These are phyloP conservation scores for Astur gentilis DNA, from an alignment of 2,113 vertebrate species.

Conservation along the genomic window DNA sequence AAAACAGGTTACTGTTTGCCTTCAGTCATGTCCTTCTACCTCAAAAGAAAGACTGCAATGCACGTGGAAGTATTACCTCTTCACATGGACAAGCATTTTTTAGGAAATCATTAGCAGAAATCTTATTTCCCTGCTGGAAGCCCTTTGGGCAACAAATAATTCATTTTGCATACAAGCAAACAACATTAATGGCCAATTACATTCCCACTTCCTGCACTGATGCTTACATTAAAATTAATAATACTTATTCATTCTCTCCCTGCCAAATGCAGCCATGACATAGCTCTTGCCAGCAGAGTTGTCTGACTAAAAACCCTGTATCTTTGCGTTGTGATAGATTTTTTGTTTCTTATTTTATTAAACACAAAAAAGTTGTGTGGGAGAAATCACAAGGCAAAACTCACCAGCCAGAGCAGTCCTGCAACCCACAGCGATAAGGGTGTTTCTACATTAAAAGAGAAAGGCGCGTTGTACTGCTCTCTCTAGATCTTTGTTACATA, in stretches of 20 bases:
- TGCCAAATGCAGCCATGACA: not conserved
- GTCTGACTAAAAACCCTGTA: not conserved
- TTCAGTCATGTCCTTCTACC: not conserved
- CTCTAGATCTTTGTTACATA: not conserved
- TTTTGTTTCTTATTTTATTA: not conserved
- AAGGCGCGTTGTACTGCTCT: not conserved
- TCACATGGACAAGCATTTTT: not conserved
- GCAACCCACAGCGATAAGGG: not conserved
- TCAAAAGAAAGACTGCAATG: not conserved
- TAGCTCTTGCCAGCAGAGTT: not conserved
- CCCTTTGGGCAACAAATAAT: constrained; percentile 55
- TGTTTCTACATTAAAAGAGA: not conserved
- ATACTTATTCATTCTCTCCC: not conserved
- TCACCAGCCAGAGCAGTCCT: not conserved
- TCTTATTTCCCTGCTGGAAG: constrained; percentile 24
- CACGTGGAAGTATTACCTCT: not conserved
- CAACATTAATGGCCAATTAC: constrained; percentile 41
- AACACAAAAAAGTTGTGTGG: not conserved
- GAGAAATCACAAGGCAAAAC: not conserved
- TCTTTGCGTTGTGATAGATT: not conserved
- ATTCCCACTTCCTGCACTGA: constrained; percentile 45
- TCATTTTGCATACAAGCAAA: constrained; percentile 57
- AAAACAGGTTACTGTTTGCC: not conserved
- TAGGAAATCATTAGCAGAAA: constrained; percentile 45
- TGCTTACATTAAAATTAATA: constrained; percentile 39